Conservation (phyloP, 2,797 vertebrate species). For the Chanos chanos region DNA sequence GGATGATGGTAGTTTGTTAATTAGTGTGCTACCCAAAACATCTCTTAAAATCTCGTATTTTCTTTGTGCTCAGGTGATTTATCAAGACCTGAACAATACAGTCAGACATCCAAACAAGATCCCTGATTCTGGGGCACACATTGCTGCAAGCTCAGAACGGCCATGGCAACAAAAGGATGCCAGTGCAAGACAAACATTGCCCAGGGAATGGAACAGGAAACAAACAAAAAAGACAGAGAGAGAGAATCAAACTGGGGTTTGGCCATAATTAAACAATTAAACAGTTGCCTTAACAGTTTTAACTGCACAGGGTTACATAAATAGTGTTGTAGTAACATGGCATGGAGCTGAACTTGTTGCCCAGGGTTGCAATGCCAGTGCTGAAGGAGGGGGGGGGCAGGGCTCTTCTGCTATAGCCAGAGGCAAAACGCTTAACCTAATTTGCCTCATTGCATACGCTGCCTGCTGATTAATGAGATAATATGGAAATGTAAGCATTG, state of each 20-base stretch:
- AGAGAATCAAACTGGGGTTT: neutral
- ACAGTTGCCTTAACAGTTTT: no score
- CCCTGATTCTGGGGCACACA: constrained; percentile 39
- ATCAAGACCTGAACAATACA: constrained; percentile 45
- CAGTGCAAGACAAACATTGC: neutral
- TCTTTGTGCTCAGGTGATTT: constrained; percentile 53
- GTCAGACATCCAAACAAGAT: constrained; percentile 46
- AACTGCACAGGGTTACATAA: no score
- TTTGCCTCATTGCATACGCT: constrained; percentile 36
- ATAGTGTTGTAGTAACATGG: neutral
- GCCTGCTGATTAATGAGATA: constrained; percentile 11
- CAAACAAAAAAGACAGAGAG: neutral
- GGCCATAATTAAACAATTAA: no score
- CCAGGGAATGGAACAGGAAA: neutral
- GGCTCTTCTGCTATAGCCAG: constrained; percentile 2
- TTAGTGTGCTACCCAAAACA: no score
- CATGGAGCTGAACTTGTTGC: constrained; percentile 19
- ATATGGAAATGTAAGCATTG: constrained; percentile 30
- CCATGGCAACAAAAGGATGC: constrained; percentile 41
- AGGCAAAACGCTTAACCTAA: constrained; percentile 26
- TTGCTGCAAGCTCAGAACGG: constrained; percentile 21
- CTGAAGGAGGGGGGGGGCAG: neutral
- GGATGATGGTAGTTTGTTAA: no score
- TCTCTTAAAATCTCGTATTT: neutral
- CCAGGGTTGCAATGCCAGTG: neutral